Evolutionary conservation across 2,113 vertebrate species (phyloP).

Genomic region (Psephotus haematonotus): DNA sequence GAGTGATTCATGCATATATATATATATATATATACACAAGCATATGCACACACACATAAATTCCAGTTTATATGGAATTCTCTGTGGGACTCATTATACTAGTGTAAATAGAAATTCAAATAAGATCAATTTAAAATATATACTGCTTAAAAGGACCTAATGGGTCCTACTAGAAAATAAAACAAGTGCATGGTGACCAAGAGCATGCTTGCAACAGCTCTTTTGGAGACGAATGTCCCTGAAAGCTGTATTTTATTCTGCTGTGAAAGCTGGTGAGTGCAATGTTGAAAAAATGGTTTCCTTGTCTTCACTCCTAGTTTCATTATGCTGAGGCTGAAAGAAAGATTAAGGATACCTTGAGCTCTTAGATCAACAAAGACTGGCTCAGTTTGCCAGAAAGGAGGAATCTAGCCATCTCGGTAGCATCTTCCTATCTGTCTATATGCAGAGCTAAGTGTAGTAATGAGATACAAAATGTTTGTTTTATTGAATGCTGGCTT

Average conservation of each 20-base stretch:
- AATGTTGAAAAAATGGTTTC: background rate
- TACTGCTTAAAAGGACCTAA: background rate
- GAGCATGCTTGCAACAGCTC: background rate
- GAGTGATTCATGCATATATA: background rate
- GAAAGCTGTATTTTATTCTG: background rate
- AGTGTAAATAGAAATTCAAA: background rate
- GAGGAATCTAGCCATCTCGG: background rate
- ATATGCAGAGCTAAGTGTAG: background rate
- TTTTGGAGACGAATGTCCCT: background rate
- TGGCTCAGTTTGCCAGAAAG: background rate
- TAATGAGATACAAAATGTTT: background rate
- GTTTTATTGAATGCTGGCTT: background rate
- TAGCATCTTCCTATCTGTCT: background rate
- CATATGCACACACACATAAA: background rate
- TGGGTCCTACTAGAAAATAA: background rate
- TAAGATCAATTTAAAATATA: background rate
- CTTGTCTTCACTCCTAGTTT: background rate
- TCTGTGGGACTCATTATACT: background rate
- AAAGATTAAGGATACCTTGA: background rate
- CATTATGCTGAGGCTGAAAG: background rate
- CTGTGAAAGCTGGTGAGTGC: background rate
- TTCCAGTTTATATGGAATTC: background rate
- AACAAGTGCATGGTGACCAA: background rate
- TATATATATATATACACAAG: background rate
- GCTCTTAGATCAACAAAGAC: background rate